Base-by-base conservation (phyloP, 2,888 invertebrate genomes). In the Tortrix viridana region DNA sequence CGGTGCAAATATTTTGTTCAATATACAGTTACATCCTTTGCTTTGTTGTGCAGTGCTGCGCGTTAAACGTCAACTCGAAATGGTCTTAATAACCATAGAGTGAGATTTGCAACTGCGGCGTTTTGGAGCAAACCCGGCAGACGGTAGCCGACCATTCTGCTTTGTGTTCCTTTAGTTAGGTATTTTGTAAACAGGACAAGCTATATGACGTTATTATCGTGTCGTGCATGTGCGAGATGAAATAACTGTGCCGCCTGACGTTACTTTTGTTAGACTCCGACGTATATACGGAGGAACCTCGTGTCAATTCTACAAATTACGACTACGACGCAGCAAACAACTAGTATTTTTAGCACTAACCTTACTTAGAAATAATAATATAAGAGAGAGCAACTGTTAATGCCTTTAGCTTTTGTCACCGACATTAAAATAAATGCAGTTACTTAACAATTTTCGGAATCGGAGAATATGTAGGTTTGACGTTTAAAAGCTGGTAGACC, bases 1-100 rank as follows among this genome's bases (percentile, higher is more conserved):
- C 66, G 70, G 67, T 71, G 71, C 77, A 79, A 80, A 83, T 79
- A 84, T 78, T 80, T 75, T 67, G 61, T 57, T 66, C 58, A 62
- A 74, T 73, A 64, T 79, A 77, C 78, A 69, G 78, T 82, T 81
- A 79, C 77, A 79, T 75, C 77, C 77, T 72, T 61, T 60, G 67
- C 74, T 79, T 80, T 80, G 81, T 65, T 32, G 12, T 32, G 63
- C 71, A 12, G 12, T 32, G 63, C 71, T 75, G 70, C 75, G 70
- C 71, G 69, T 72, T 62, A 65, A 67, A n/a, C 32, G 22, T 12
- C 4, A 18, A 38, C 7, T 18, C 9, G n/a, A 52, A 57, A 63
- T 57, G 41, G 57, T 52, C 47, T 19, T 53, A 52, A 18, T n/a
- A 4, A 12, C 16, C 12, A 16, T 12, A 32, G 23, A 32, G 32